Conservation (phyloP, 92 coral and sea anemone species). For the Chrysogorgia sp. region DNA sequence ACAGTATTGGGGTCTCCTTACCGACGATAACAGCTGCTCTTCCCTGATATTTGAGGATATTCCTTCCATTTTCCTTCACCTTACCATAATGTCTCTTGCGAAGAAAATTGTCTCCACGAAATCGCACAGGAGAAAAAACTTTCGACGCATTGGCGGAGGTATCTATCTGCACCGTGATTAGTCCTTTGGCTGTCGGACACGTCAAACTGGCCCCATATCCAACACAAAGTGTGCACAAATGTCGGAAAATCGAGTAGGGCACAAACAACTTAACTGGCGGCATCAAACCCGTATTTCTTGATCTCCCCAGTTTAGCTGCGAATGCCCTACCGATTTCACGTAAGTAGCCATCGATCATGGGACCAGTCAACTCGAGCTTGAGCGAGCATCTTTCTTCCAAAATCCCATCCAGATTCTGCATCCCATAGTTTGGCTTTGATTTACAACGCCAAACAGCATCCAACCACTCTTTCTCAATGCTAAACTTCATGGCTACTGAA, state of each 20-base stretch:
- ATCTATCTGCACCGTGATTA: conserved; percentile 14
- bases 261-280: conserved; percentile 5
- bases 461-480: no score
- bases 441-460: no score
- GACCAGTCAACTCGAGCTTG: conserved; percentile 55
- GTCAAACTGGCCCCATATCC: conserved; percentile 34
- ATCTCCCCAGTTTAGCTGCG: conserved; percentile 30
- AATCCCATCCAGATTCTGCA: conserved; percentile 31
- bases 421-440: no score
- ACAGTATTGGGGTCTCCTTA: conserved; percentile 41
- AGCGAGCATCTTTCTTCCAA: conserved; percentile 41
- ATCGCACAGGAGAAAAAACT: conserved; percentile 50
- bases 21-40: conserved; percentile 62
- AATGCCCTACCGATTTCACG: conserved; percentile 40
- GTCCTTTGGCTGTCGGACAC: not conserved
- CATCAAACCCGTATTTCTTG: conserved; percentile 50
- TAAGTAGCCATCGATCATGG: conserved; percentile 43
- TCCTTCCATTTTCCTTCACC: conserved; percentile 38
- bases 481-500: no score
- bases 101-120: conserved; percentile 45
- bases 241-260: no score
- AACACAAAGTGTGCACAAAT: conserved; percentile 15
- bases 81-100: conserved; percentile 49
- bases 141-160: conserved; percentile 25
- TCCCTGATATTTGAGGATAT: conserved; percentile 12